Conservation (phyloP, 35 echinoderm and acorn worm species). For the Ophioderma brevispina region DNA sequence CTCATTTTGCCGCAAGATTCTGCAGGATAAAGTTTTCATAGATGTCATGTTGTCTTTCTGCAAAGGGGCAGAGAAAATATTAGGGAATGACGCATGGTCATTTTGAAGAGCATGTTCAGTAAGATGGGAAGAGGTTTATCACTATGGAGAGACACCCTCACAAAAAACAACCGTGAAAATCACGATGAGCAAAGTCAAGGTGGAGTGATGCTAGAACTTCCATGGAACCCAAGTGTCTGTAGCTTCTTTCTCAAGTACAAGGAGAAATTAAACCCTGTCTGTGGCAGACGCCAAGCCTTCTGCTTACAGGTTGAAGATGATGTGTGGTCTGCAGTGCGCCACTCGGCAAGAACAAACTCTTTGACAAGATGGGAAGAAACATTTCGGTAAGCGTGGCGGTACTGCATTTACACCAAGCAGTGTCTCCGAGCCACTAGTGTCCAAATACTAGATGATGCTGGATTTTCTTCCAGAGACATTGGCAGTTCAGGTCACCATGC, state of each 20-base stretch:
- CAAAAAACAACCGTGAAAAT: no score
- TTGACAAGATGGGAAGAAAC: neutral
- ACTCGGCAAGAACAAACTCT: slow-evolving; percentile 21
- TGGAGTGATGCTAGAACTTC: no score
- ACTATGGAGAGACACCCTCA: no score
- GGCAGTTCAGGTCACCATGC: slow-evolving; percentile 12
- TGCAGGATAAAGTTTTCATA: slow-evolving; percentile 58
- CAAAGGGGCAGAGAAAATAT: slow-evolving; percentile 53
- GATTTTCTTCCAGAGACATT: slow-evolving; percentile 49
- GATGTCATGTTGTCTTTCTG: slow-evolving; percentile 53
- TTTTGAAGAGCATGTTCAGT: no score
- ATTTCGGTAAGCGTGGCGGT: neutral
- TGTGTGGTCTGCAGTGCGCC: slow-evolving; percentile 28
- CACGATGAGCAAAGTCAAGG: no score
- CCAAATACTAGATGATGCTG: slow-evolving; percentile 22
- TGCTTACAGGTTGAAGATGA: neutral
- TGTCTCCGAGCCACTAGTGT: slow-evolving; percentile 41
- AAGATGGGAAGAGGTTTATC: no score
- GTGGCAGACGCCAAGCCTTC: slow-evolving; percentile 27
- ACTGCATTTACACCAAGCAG: slow-evolving; percentile 13
- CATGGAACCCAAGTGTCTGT: no score
- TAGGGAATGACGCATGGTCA: no score
- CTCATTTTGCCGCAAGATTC: no score
- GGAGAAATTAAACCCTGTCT: slow-evolving; percentile 13
- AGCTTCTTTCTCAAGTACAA: slow-evolving; percentile 34